These are phyloP conservation scores for Scaeva pyrastri DNA, from an alignment of 2,888 invertebrate species.

Conservation along the genomic window DNA sequence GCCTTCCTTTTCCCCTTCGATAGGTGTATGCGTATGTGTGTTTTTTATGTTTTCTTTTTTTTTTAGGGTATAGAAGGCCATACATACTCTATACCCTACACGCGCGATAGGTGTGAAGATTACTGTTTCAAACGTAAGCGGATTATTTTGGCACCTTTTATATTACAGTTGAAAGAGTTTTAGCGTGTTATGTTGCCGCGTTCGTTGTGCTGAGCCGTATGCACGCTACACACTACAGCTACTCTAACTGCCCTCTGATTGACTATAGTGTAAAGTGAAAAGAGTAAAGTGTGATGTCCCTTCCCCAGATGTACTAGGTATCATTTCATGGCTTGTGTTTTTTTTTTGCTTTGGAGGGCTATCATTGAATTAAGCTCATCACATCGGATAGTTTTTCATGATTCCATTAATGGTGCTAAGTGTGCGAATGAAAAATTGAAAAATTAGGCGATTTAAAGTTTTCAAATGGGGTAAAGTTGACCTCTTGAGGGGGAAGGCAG, in stretches of 20 bases:
- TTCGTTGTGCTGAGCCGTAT: not conserved
- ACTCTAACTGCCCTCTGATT: conserved; percentile 11
- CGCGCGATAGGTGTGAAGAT: conserved; percentile 55
- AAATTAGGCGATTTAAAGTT: conserved; percentile 9
- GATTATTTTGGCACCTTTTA: conserved; percentile 74
- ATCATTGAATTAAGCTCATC: not conserved
- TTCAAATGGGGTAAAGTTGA: not conserved
- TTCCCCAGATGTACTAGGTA: conserved; percentile 6
- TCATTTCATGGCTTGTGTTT: not conserved
- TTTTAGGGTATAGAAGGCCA: not conserved
- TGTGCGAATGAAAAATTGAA: conserved; percentile 19
- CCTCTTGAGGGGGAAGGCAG: not conserved
- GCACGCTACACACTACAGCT: not conserved
- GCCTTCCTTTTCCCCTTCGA: conserved; percentile 28
- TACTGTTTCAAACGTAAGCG: conserved; percentile 66
- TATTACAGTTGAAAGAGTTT: conserved; percentile 53
- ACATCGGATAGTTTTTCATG: conserved; percentile 11
- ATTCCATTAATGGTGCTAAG: not conserved
- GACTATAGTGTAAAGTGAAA: not conserved
- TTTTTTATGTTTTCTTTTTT: not conserved
- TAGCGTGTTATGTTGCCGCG: conserved; percentile 22
- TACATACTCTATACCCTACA: conserved; percentile 10
- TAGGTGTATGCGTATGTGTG: not conserved
- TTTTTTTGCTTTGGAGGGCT: not conserved
- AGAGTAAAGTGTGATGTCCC: not conserved